These are phyloP conservation scores for Ploceus nigricollis DNA, from an alignment of 2,113 vertebrate species.

Conservation along the genomic window DNA sequence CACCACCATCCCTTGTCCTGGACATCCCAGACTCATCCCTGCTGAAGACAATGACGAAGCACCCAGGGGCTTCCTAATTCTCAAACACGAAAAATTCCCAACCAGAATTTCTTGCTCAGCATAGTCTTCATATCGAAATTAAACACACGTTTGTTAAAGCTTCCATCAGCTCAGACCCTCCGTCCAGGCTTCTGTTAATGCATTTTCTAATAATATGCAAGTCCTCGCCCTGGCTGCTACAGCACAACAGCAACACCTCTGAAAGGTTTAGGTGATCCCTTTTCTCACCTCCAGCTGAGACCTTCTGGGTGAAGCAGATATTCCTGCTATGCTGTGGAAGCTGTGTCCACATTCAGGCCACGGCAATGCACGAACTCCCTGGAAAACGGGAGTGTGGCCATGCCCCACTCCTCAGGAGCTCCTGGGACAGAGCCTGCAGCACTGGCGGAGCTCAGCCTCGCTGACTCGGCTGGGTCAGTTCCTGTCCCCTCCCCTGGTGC, in stretches of 20 bases:
- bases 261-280: background rate
- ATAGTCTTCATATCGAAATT: background rate
- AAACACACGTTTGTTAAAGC: background rate
- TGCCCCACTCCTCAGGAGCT: background rate
- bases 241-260: background rate
- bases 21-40: background rate
- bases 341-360: background rate
- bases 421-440: background rate
- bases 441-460: rapidly evolving
- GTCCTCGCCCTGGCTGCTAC: background rate
- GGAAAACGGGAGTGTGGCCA: rapidly evolving
- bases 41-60: background rate
- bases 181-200: background rate
- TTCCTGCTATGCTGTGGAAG: background rate
- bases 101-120: background rate
- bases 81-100: background rate
- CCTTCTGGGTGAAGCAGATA: background rate
- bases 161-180: background rate
- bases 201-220: background rate
- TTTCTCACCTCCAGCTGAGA: background rate
- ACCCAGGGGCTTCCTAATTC: background rate
- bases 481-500: background rate
- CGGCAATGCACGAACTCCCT: rapidly evolving
- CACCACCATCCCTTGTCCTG: rapidly evolving
- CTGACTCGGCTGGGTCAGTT: rapidly evolving